Base-by-base conservation (phyloP, 2,797 vertebrate species). In the Forpus xanthops region DNA sequence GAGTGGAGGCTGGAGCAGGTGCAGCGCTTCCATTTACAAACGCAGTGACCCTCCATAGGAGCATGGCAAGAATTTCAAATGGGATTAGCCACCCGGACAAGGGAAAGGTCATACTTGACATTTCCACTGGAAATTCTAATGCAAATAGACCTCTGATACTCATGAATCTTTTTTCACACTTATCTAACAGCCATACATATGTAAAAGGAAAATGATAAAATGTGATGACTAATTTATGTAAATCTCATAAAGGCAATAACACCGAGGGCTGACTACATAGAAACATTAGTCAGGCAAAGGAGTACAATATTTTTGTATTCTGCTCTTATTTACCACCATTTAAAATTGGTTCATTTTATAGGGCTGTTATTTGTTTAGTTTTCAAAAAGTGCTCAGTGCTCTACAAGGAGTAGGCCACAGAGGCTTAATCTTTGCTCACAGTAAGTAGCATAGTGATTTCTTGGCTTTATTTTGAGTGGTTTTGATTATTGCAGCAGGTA, bases 61-160 rank as follows among this genome's bases (percentile, higher is more conserved):
- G 97, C 93, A 95, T 82, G 96, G 98, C 97, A 95, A 94, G 96
- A 97, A 97, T 98, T 97, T 97, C 95, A 98, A 98, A 98, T 97
- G 96, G 97, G 98, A 98, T 98, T 98, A 98, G 95, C 97, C 97
- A 97, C 96, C 94, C 97, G 21, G 90, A 98, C 97, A 98, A 98
- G 97, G 81, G 96, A 97, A 97, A 98, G 98, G 97, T 98, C 98
- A 98, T 94, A 97, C 97, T 98, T 97, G 96, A 97, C 97, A 98
- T 98, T 98, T 98, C 98, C 98, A 98, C 97, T 98, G 97, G 97
- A 98, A 98, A 98, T 98, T 97, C 97, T 97, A 98, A 98, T 97
- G 96, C 97, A 98, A 97, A 98, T 96, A 97, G 94, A 96, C 75
- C 91, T 95, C 93, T 97, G 96, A 96, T 95, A 95, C 96, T 95